A percentile compares a stretch with the other conserved stretches of the same genome.
Evolutionary conservation across 2,888 invertebrate species (phyloP).

Genomic region (Ennomos quercinarius): DNA sequence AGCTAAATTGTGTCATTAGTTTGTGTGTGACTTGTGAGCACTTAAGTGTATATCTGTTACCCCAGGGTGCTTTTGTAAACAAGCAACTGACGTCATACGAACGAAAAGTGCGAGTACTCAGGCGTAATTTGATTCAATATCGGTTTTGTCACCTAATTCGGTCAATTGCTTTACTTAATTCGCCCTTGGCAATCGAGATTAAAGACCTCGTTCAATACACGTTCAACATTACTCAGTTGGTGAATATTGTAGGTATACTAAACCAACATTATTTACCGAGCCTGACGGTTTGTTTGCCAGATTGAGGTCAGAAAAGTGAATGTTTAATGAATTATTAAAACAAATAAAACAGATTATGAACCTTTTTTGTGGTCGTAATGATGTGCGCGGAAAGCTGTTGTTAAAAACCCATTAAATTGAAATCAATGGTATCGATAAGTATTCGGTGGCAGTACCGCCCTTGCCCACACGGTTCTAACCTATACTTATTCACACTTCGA

Average conservation of each 20-base stretch:
- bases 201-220: slow-evolving; percentile 23
- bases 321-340: slow-evolving; percentile 10
- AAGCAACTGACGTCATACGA: slow-evolving; percentile 32
- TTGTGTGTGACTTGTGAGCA: too few relatives aligned
- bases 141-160: slow-evolving; percentile 44
- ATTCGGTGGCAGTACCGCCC: not conserved
- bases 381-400: slow-evolving; percentile 40
- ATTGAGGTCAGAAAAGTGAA: slow-evolving; percentile 12
- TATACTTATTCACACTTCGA: slow-evolving; percentile 19
- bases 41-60: not conserved
- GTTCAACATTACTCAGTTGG: slow-evolving; percentile 20
- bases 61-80: slow-evolving; percentile 21
- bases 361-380: slow-evolving; percentile 26
- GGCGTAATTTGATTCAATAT: slow-evolving; percentile 44
- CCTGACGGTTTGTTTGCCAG: slow-evolving; percentile 5
- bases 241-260: slow-evolving; percentile 9
- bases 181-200: slow-evolving; percentile 34
- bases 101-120: slow-evolving; percentile 34
- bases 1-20: not conserved
- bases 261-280: slow-evolving; percentile 13
- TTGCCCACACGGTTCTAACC: slow-evolving; percentile 4
- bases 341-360: not conserved
- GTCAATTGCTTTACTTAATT: slow-evolving; percentile 38
- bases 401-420: slow-evolving; percentile 52
- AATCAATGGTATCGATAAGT: slow-evolving; percentile 13